Base-by-base conservation (phyloP, 2,797 vertebrate species). In the Petrocephalus schoutedeni region DNA sequence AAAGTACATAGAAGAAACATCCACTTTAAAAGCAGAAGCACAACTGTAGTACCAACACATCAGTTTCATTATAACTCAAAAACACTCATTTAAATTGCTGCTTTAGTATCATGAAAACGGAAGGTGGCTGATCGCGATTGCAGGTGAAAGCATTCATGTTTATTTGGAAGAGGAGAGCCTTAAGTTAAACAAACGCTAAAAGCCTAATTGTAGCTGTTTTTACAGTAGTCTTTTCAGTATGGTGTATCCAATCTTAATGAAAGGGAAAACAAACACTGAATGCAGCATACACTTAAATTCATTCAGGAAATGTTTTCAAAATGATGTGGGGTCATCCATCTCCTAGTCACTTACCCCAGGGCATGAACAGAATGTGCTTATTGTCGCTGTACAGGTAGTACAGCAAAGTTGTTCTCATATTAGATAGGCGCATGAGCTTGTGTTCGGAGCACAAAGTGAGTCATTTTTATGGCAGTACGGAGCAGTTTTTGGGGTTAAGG, bases 81-180 rank as follows among this genome's bases (percentile, higher is more conserved):
- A 80, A n/a, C 7, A 80, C 74, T 80, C 49, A 74, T 74, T 74
- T 36, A 74, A 74, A 32, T 74, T 36, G 7, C 16, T 74, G 67
- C 74, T 19, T 80, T 80, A 49, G 19, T 21, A 49, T 80, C 19
- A n/a, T 45, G 49, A 80, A 49, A 80, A 49, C 74, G 3, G n/a
- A n/a, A 80, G 74, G 41, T 80, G 41, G 49, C 45, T 80, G 36
- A 45, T 80, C 41, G 49, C 19, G 2, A 80, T n/a, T 80, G 74
- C 74, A 80, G 74, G 8, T 80, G 74, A 80, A 80, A 80, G 41
- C 36, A 10, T 80, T 80, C 36, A 80, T 80, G 74, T 80, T 80
- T 49, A n/a, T 45, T 49, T 80, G 19, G 74, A 80, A 49, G 74
- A 80, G 7, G 45, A 80, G 74, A 10, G 74, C 14, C 45, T 41